Conservation (phyloP, 2,888 invertebrate genomes). For the Rotaria macrura region DNA sequence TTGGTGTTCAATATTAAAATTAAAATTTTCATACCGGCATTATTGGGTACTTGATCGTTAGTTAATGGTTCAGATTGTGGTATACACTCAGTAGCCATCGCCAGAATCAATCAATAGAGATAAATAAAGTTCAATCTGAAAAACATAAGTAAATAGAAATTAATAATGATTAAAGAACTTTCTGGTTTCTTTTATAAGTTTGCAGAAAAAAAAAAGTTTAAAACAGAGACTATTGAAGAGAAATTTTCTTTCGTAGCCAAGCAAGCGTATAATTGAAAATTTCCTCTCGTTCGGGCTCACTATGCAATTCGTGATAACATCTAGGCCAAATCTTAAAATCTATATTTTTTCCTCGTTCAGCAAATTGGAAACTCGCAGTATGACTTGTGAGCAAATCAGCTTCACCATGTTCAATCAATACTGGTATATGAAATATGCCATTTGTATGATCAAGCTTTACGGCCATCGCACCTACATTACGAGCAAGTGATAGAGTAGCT, state of each 20-base stretch:
- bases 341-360: neutral
- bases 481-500: neutral
- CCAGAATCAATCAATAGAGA: neutral
- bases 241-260: neutral
- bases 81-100: neutral
- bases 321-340: neutral
- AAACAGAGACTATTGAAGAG: neutral
- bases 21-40: constrained; percentile 34
- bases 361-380: neutral
- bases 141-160: neutral
- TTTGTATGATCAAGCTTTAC: neutral
- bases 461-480: neutral
- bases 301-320: neutral
- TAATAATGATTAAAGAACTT: neutral
- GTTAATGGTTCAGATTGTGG: constrained; percentile 33
- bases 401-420: neutral
- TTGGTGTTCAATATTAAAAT: neutral
- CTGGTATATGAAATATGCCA: neutral
- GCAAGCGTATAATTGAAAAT: neutral
- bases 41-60: constrained; percentile 36
- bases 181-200: no score
- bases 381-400: neutral
- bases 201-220: neutral
- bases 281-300: neutral
- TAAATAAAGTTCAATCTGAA: neutral